Conservation (phyloP, 1,140 invertebrate species). For the Drosophila athabasca region DNA sequence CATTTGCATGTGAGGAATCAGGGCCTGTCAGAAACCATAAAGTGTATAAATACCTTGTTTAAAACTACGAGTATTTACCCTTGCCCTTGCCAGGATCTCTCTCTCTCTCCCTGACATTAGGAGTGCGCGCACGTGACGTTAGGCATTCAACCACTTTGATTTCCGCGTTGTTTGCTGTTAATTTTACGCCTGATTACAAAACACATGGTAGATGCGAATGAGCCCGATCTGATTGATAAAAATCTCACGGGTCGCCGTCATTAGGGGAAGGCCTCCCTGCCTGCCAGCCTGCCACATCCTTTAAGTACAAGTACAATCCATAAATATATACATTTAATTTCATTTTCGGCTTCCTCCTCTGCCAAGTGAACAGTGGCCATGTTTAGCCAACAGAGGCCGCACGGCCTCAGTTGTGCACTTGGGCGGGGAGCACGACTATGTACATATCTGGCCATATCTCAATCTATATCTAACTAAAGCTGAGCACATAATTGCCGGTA, state of each 20-base stretch:
- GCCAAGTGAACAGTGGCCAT: constrained; percentile 62
- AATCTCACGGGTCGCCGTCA: constrained; percentile 63
- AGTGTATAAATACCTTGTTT: constrained; percentile 73
- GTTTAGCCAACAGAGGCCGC: constrained; percentile 62
- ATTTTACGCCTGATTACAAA: constrained; percentile 75
- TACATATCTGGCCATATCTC: constrained; percentile 28
- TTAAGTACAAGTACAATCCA: constrained; percentile 8
- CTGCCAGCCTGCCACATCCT: background rate
- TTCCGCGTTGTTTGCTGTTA: constrained; percentile 63
- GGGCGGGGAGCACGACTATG: constrained; percentile 9
- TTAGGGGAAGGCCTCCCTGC: constrained; percentile 11
- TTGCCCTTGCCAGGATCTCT: constrained; percentile 2
- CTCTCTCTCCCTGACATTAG: constrained; percentile 54
- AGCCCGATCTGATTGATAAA: constrained; percentile 64
- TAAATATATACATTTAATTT: constrained; percentile 31
- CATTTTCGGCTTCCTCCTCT: background rate
- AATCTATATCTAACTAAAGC: constrained; percentile 54
- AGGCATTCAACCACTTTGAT: constrained; percentile 71
- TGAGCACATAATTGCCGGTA: constrained; percentile 64
- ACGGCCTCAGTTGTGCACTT: constrained; percentile 42
- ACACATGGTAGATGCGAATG: background rate
- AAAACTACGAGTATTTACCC: constrained; percentile 55
- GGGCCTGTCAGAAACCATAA: constrained; percentile 80
- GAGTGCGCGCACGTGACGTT: constrained; percentile 70
- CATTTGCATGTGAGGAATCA: constrained; percentile 67